These are phyloP conservation scores for Pseudois nayaur DNA, from an alignment of 2,113 vertebrate genomes.

Conservation along the genomic window DNA sequence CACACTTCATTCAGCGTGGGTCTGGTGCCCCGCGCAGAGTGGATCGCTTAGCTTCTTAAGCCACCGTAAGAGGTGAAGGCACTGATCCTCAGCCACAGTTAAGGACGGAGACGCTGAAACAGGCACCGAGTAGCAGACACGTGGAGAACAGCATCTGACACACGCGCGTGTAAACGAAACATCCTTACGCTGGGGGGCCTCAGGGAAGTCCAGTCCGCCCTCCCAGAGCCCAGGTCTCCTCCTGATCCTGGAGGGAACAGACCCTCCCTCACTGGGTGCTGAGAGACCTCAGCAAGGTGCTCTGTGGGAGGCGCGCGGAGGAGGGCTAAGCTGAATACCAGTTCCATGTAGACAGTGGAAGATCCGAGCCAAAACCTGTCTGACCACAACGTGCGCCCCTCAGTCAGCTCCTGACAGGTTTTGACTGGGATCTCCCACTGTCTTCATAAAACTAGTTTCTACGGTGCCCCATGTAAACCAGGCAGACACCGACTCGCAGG, in stretches of 20 bases:
- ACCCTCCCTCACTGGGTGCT: not conserved
- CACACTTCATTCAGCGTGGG: not conserved
- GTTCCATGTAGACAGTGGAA: not conserved
- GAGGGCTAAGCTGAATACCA: too few species aligned
- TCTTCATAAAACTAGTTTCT: not conserved
- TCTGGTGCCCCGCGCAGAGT: not conserved
- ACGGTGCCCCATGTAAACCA: not conserved
- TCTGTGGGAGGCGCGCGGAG: not conserved
- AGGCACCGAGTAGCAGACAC: not conserved
- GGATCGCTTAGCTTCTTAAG: not conserved
- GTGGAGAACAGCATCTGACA: not conserved
- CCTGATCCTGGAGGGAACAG: not conserved
- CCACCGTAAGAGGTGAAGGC: not conserved
- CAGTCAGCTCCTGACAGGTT: not conserved
- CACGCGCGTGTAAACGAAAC: not conserved
- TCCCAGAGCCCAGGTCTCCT: not conserved
- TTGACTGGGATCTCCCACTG: not conserved
- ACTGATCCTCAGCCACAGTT: not conserved
- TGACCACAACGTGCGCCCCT: not conserved
- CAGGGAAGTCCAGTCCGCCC: not conserved
- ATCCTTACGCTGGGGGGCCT: accelerated
- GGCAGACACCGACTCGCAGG: not conserved
- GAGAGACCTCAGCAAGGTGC: not conserved
- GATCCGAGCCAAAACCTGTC: not conserved
- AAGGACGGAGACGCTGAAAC: not conserved